Evolutionary conservation across 2,888 invertebrate genomes (phyloP), one percentile per base, ranked within the genome.

Genomic region (Heliconius aoede): DNA sequence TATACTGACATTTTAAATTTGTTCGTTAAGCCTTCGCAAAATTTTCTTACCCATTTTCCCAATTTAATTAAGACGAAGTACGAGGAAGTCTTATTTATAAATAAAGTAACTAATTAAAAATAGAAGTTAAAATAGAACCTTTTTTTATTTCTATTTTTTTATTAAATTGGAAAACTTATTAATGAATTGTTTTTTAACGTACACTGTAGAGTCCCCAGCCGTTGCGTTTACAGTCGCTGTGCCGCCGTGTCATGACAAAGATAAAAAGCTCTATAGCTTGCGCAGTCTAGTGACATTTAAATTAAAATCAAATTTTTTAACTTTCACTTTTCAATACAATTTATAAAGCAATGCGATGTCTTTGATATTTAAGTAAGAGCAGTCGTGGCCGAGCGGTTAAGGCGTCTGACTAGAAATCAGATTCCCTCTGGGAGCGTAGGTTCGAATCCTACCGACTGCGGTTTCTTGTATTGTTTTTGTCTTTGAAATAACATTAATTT

Each of bases 371-470:
- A 4, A 1, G 24, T 36, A 65, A 69, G n/a, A 90, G 96, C 96
- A 96, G 96, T 96, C 96, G 96, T 97, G 96, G 97, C 96, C 96
- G 96, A 97, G 97, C 96, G 97, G 96, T 97, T 97, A 97, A 97
- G 96, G 97, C 97, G 97, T 96, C 96, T 97, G 97, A 97, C 96
- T 97, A 96, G 96, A 97, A 97, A 97, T 97, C 97, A 96, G 96
- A 96, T 97, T 97, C 97, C 97, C 97, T 97, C 96, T 97, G 96
- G 97, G 97, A 97, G 97, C 97, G 96, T 96, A 97, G 97, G 97
- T 97, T 97, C 97, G 97, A 97, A 96, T 97, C 97, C 97, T 97
- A 96, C 96, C 96, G 96, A 76, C 78, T 76, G 78, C 78, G 78
- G 1, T 62, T 62, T 62, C 30, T 62, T 62, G 0, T 24, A 58